These are phyloP conservation scores for Prionchulus punctatus DNA, from an alignment of 2,888 invertebrate species.

Conservation along the genomic window DNA sequence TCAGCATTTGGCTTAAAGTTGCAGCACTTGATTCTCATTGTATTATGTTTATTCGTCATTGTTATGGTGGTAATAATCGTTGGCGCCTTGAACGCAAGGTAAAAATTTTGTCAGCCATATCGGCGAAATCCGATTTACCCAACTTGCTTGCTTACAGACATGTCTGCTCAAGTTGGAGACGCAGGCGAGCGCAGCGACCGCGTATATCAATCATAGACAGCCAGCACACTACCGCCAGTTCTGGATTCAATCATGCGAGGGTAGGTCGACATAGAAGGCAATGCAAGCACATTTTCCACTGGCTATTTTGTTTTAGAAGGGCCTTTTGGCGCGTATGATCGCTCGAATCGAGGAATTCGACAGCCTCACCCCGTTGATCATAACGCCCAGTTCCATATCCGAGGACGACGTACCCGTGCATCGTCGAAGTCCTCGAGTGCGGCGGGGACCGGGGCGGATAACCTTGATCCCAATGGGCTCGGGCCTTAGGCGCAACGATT, in stretches of 20 bases:
- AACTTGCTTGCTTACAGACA: too few relatives aligned
- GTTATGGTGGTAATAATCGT: slow-evolving; percentile 3
- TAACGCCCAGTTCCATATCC: slow-evolving; percentile 10
- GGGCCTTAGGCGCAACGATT: not conserved
- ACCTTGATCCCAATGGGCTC: not conserved
- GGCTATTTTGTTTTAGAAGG: too few relatives aligned
- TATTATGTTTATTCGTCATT: slow-evolving; percentile 1
- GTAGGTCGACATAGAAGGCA: too few relatives aligned
- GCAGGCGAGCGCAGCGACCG: not conserved
- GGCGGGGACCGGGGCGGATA: not conserved
- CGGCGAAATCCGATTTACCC: too few relatives aligned
- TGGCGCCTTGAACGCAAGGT: not conserved
- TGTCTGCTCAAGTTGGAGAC: not conserved
- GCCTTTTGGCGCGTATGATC: slow-evolving; percentile 21
- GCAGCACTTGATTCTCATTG: slow-evolving; percentile 8
- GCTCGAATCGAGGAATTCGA: slow-evolving; percentile 21
- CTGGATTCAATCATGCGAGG: too few relatives aligned
- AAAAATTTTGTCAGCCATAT: not conserved
- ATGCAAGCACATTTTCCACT: too few relatives aligned
- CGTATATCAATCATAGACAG: not conserved
- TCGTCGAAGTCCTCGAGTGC: not conserved
- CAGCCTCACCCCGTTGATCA: slow-evolving; percentile 8
- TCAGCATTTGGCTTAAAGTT: slow-evolving; percentile 6
- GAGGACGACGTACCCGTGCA: not conserved
- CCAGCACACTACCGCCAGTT: too few relatives aligned